Evolutionary conservation across 1,140 invertebrate genomes (phyloP).

Genomic region (Drosophila biarmipes): DNA sequence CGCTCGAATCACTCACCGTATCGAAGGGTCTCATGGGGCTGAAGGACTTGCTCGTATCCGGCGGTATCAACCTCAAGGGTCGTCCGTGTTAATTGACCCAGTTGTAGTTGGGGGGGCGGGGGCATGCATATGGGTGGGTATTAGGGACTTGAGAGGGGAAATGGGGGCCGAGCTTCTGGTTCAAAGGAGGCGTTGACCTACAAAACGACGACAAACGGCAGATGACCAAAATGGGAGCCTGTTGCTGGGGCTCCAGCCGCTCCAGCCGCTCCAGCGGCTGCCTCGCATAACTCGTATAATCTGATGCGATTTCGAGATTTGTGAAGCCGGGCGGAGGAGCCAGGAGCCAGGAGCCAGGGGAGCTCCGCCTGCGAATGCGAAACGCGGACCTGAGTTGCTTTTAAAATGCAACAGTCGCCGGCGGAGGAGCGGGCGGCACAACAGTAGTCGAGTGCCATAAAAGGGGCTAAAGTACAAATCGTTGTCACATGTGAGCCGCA

Average conservation of each 20-base stretch:
- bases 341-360: background rate
- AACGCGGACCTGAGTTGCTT: slow-evolving; percentile 16
- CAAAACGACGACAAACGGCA: slow-evolving; percentile 26
- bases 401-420: slow-evolving; percentile 48
- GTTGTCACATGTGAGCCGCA: slow-evolving; percentile 84
- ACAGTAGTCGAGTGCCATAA: slow-evolving; percentile 63
- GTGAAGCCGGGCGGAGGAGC: slow-evolving; percentile 29
- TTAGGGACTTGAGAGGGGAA: too few relatives aligned
- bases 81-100: slow-evolving; percentile 73
- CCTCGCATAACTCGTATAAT: slow-evolving; percentile 65
- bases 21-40: slow-evolving; percentile 30
- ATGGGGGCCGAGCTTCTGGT: background rate
- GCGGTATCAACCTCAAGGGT: slow-evolving; percentile 16
- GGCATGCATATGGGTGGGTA: background rate
- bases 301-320: slow-evolving; percentile 79
- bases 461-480: slow-evolving; percentile 84
- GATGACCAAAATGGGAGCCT: slow-evolving; percentile 47
- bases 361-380: background rate
- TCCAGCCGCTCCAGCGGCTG: too few relatives aligned
- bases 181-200: slow-evolving; percentile 44
- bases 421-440: slow-evolving; percentile 2
- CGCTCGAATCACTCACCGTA: slow-evolving; percentile 28
- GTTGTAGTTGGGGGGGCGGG: slow-evolving; percentile 26
- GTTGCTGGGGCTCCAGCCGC: background rate
- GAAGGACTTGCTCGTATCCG: slow-evolving; percentile 27